Base-by-base conservation (phyloP, 2,797 vertebrate genomes). In the Varecia variegata region DNA sequence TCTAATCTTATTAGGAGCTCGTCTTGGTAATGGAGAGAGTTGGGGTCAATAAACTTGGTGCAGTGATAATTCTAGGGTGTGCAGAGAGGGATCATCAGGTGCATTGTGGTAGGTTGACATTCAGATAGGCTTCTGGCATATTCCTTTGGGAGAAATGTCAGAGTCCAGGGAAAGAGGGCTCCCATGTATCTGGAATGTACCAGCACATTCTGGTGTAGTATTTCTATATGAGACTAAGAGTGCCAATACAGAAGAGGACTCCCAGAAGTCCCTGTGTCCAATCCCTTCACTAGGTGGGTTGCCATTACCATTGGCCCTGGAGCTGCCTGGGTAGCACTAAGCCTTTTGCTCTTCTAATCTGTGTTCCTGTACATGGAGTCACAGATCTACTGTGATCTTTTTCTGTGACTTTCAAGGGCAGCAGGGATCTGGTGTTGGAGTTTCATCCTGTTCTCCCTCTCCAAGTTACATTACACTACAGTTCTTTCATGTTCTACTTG, bases 91-190 rank as follows among this genome's bases (percentile, higher is more conserved):
- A 60, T 88, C 40, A 45, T 76, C 45, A 76, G 38, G 52, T 62
- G 30, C 30, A 56, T 21, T 76, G 50, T 68, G 62, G 45, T 60
- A 3, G 68, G 7, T 4, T 65, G 58, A 84, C 27, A 54, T 18
- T 90, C 50, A 80, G 50, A 50, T 30, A 82, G 52, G 13, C 3
- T 85, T 70, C 40, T 86, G 56, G 60, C 30, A 60, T 83, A 81
- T 65, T 86, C 38, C 18, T 94, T 91, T 83, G 68, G 68, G 35
- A 83, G n/a, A 86, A 88, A 70, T 87, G 38, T 86, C 56, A 70
- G 17, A 87, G 90, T 96, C 13, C 54, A 62, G 71, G 88, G 32
- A 81, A 32, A 54, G 9, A 6, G 27, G 6, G 12, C 21, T 81
- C 14, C 23, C 15, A 56, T 38, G 38, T 74, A 85, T 92, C 54